Percentiles rank a stretch among this genome's conserved stretches.
Conservation (phyloP, 2,797 vertebrate genomes). For the Thalassophryne amazonica region DNA sequence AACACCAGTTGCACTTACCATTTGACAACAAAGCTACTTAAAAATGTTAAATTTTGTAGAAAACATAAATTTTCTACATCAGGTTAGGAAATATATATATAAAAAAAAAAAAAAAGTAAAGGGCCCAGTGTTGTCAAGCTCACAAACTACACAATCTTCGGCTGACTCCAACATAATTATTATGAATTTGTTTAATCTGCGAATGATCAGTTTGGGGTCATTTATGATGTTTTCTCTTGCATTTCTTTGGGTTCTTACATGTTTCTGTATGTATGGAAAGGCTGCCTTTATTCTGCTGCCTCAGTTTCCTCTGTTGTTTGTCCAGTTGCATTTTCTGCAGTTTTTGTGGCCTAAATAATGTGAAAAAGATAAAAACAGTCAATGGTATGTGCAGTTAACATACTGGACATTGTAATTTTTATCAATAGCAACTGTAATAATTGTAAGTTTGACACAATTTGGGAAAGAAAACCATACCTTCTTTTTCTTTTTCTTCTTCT, state of each 20-base stretch:
- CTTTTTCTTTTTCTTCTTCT: conserved; percentile 99
- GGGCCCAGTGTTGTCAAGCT: conserved; percentile 29
- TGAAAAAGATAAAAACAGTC: background rate
- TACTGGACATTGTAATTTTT: background rate
- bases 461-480: conserved; percentile 83
- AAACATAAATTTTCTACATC: conserved; percentile 1
- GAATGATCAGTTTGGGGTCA: conserved; percentile 25
- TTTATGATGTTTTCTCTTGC: conserved; percentile 33
- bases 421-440: background rate
- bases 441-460: too few relatives aligned
- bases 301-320: conserved; percentile 60
- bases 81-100: background rate
- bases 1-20: background rate
- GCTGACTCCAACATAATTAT: background rate
- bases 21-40: conserved; percentile 20
- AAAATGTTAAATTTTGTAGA: conserved; percentile 11
- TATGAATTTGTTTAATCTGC: conserved; percentile 30
- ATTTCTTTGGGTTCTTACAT: conserved; percentile 57
- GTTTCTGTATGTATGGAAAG: conserved; percentile 34
- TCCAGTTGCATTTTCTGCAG: conserved; percentile 65
- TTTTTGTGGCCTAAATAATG: conserved; percentile 66
- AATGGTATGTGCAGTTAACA: background rate
- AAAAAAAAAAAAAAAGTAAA: conserved; percentile 34
- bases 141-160: conserved; percentile 1
- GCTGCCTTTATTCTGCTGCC: conserved; percentile 54